phyloP scores from a whole-genome alignment of 2,113 vertebrate genomes.

The Tenrec ecaudatus region DNA sequence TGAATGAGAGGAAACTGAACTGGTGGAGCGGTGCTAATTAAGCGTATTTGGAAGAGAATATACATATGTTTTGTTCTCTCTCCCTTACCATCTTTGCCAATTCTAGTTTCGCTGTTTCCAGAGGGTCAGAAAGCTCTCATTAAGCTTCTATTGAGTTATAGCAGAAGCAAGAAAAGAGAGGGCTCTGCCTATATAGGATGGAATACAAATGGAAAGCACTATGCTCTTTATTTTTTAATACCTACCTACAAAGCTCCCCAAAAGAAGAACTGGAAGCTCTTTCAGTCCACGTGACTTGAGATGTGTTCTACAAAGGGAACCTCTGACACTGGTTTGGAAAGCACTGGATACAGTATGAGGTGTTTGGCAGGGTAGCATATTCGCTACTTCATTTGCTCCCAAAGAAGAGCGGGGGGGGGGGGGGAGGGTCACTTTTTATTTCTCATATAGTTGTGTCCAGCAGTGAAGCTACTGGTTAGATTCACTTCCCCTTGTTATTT shows the following conservation, averaged over 20 bases:
- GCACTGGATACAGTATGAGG: background rate
- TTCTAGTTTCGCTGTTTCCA: conserved; percentile 51
- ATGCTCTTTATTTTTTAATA: conserved; percentile 15
- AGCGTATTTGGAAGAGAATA: conserved; percentile 66
- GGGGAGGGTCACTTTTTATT: conserved; percentile 1
- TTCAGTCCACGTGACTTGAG: background rate
- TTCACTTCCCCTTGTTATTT: background rate
- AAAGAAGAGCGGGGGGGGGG: background rate
- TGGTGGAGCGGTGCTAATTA: conserved; percentile 72
- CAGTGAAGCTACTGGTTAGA: background rate
- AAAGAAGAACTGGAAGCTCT: conserved; percentile 6
- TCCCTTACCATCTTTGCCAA: background rate
- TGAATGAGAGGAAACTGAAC: conserved; percentile 72
- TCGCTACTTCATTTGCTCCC: background rate
- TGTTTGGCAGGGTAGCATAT: background rate
- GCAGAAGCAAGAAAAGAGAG: conserved; percentile 37
- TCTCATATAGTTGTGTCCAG: background rate
- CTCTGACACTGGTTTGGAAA: background rate
- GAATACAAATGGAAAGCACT: conserved; percentile 32
- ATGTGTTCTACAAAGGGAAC: background rate
- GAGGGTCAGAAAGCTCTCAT: conserved; percentile 67
- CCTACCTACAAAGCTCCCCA: background rate
- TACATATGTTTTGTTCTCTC: conserved; percentile 54
- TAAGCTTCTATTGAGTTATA: conserved; percentile 27
- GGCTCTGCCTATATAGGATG: background rate